phyloP scores from a whole-genome alignment of 2,888 invertebrate genomes.

The Urechis unicinctus region DNA sequence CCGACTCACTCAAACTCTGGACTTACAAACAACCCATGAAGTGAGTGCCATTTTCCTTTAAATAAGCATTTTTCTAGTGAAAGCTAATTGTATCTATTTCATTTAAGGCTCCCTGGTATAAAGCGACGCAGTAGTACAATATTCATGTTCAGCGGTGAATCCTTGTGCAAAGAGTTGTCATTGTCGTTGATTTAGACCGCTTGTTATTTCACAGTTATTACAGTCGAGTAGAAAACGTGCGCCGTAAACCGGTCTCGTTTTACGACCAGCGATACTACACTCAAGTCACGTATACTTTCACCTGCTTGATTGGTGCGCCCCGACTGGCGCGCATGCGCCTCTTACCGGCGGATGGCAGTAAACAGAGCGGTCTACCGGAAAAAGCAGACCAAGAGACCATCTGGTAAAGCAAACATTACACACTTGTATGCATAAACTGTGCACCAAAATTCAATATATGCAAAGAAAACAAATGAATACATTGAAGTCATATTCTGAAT shows the following conservation, averaged over 20 bases:
- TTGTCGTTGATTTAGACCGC: too few relatives aligned
- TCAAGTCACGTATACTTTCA: constrained; percentile 15
- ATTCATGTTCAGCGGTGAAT: too few relatives aligned
- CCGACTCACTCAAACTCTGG: constrained; percentile 5
- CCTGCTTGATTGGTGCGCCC: background rate
- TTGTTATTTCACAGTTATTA: constrained; percentile 13
- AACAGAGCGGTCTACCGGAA: constrained; percentile 11
- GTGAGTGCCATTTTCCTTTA: too few relatives aligned
- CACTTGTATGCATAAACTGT: too few relatives aligned
- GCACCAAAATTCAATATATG: background rate
- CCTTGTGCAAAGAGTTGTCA: too few relatives aligned
- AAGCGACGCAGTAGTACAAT: too few relatives aligned
- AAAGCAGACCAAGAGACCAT: constrained; percentile 9
- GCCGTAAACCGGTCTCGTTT: constrained; percentile 14
- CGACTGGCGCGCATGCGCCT: constrained; percentile 12
- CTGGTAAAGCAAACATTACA: too few relatives aligned
- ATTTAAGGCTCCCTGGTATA: too few relatives aligned
- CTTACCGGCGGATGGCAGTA: constrained; percentile 12
- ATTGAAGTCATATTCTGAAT: background rate
- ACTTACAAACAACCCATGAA: constrained; percentile 6
- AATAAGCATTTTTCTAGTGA: too few relatives aligned
- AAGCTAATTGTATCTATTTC: too few relatives aligned
- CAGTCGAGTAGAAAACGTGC: constrained; percentile 13
- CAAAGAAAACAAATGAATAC: background rate
- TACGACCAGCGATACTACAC: constrained; percentile 17